phyloP scores from a whole-genome alignment of 2,888 invertebrate species.

The Endotricha flammealis region DNA sequence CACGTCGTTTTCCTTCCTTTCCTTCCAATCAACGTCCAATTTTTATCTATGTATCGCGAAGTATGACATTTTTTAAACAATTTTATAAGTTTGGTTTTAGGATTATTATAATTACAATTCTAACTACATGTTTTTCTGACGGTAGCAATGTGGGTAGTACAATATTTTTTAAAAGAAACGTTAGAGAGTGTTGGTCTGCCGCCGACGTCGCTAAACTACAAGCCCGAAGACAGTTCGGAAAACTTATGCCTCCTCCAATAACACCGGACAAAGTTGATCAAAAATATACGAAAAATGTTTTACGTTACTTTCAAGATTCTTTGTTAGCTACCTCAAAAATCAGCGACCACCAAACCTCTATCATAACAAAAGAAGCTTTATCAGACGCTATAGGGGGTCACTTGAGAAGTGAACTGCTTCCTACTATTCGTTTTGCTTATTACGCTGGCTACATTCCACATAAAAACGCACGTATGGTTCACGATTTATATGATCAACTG shows the following conservation, averaged over 20 bases:
- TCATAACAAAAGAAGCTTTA: slow-evolving; percentile 47
- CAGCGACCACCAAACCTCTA: slow-evolving; percentile 27
- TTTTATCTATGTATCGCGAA: too few relatives aligned
- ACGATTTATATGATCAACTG: slow-evolving; percentile 46
- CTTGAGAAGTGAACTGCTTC: slow-evolving; percentile 53
- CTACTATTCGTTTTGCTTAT: slow-evolving; percentile 55
- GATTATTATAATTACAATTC: background rate
- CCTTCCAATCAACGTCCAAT: too few relatives aligned
- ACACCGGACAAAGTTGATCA: slow-evolving; percentile 46
- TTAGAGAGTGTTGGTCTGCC: slow-evolving; percentile 51
- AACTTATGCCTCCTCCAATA: slow-evolving; percentile 38
- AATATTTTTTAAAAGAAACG: slow-evolving; percentile 42
- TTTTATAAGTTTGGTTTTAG: slow-evolving; percentile 2
- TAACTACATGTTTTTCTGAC: slow-evolving; percentile 17
- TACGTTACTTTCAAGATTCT: slow-evolving; percentile 46
- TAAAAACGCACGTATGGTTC: slow-evolving; percentile 41
- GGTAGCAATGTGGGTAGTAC: slow-evolving; percentile 49
- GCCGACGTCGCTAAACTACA: slow-evolving; percentile 52
- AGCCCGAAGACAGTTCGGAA: slow-evolving; percentile 53
- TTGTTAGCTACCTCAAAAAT: slow-evolving; percentile 31
- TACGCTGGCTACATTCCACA: slow-evolving; percentile 66
- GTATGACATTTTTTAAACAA: too few relatives aligned
- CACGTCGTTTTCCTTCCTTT: too few relatives aligned
- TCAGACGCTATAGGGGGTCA: slow-evolving; percentile 63
- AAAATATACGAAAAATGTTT: slow-evolving; percentile 41